phyloP scores from a whole-genome alignment of 2,888 invertebrate species.

The Gibbula magus region DNA sequence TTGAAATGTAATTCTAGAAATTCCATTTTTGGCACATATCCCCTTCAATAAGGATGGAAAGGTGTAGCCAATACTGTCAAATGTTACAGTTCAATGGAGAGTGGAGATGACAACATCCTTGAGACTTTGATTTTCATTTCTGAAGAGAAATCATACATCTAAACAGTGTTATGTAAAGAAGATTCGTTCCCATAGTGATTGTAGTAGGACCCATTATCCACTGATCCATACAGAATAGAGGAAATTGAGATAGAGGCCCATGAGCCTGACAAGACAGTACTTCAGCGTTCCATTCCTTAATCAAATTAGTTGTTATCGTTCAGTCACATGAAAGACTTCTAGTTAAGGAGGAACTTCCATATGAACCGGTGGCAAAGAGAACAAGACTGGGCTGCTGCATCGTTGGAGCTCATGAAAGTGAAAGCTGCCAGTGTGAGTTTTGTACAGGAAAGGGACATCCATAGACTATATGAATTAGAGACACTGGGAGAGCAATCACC shows the following conservation, averaged over 20 bases:
- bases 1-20: too few relatives aligned
- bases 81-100: neutral
- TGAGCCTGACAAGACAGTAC: constrained; percentile 29
- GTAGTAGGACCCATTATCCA: constrained; percentile 8
- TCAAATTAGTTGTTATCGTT: neutral
- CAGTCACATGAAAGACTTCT: neutral
- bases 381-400: constrained; percentile 30
- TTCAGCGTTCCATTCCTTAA: constrained; percentile 14
- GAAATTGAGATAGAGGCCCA: constrained; percentile 30
- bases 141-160: neutral
- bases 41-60: neutral
- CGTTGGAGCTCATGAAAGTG: constrained; percentile 23
- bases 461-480: constrained; percentile 27
- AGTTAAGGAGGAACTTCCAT: neutral
- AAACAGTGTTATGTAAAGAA: constrained; percentile 15
- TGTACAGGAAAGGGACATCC: constrained; percentile 20
- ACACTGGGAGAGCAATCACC: constrained; percentile 22
- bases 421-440: neutral
- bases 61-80: neutral
- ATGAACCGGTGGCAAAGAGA: constrained; percentile 24
- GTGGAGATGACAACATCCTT: neutral
- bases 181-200: constrained; percentile 2
- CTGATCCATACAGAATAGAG: constrained; percentile 21
- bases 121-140: constrained; percentile 23
- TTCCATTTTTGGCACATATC: neutral